Evolutionary conservation across 2,888 invertebrate species (phyloP), one percentile per base, ranked within the genome.

Genomic region (Zeuzera pyrina): DNA sequence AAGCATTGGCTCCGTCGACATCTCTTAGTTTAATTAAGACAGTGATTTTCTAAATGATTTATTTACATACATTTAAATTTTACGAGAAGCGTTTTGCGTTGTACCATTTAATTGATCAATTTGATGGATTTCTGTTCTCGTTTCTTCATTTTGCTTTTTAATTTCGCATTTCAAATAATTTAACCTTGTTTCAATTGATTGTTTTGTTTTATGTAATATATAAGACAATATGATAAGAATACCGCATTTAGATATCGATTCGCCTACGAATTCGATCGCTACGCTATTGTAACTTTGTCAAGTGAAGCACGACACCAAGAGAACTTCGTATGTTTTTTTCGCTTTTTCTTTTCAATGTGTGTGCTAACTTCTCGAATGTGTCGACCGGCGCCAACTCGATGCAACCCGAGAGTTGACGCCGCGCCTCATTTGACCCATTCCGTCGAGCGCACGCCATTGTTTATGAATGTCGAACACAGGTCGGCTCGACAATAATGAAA

Each of bases 401-500:
- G 79, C 71, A 79, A 81, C 67, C 72, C 64, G 78, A 79, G 74
- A 76, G 61, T 65, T 64, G 66, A 65, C 68, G n/a, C n/a, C n/a
- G 67, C 72, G 79, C 65, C 70, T 74, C 77, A 72, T 81, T 78
- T 79, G 72, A 73, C 65, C 66, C 71, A 56, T 58, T n/a, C 65
- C 57, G 60, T 49, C 58, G 52, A 56, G 59, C 67, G 60, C 60
- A 56, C 61, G 58, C 66, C 61, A 70, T 71, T 76, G 77, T 76
- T 73, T 63, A 64, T 64, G 59, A 63, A 55, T 65, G 64, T 66
- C 58, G 57, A 64, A 67, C 65, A 63, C 61, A 55, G 58, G 46
- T 41, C 48, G 55, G 46, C 47, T 52, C 56, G 56, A 55, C 60
- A 54, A 48, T 49, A 52, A 55, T 43, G 29, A 31, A 35, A 26